These are phyloP conservation scores for Brachionus calyciflorus DNA, from an alignment of 1,140 invertebrate species.

Conservation along the genomic window DNA sequence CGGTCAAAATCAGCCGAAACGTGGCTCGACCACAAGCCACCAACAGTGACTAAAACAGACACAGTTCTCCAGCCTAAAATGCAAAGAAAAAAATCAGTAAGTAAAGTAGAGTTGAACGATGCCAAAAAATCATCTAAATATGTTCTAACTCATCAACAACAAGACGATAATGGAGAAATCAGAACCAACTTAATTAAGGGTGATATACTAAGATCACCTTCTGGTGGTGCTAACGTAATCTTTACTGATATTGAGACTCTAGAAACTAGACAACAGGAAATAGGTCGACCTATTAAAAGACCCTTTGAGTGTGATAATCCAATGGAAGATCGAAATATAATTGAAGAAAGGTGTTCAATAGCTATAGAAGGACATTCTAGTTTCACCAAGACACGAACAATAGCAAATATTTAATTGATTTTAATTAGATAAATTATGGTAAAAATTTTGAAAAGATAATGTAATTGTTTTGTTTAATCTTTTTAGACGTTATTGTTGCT, in stretches of 20 bases:
- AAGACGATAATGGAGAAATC: conserved; percentile 82
- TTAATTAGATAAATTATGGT: too few species aligned
- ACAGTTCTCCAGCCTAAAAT: conserved; percentile 45
- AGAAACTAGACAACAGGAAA: conserved; percentile 22
- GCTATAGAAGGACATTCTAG: conserved; percentile 45
- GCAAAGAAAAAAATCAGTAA: conserved; percentile 38
- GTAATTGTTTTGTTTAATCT: too few species aligned
- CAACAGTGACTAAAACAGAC: conserved; percentile 60
- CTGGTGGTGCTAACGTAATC: conserved; percentile 46
- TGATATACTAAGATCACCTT: neutral
- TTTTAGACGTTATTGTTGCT: too few species aligned
- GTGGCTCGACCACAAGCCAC: conserved; percentile 86
- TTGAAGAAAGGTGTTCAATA: conserved; percentile 46
- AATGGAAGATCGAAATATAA: neutral
- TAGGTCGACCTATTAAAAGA: neutral
- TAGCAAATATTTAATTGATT: conserved; percentile 16
- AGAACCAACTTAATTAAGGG: conserved; percentile 84
- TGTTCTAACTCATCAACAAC: conserved; percentile 82
- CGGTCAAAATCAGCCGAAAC: conserved; percentile 73
- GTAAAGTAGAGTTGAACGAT: conserved; percentile 14
- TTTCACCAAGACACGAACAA: conserved; percentile 25
- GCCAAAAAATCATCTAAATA: conserved; percentile 71
- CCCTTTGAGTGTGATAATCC: conserved; percentile 15
- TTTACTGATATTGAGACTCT: conserved; percentile 45
- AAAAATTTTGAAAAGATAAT: too few species aligned